A percentile compares a stretch with the other conserved stretches of the same genome.
phyloP scores from a whole-genome alignment of 2,113 vertebrate species.

The Malurus elegans region DNA sequence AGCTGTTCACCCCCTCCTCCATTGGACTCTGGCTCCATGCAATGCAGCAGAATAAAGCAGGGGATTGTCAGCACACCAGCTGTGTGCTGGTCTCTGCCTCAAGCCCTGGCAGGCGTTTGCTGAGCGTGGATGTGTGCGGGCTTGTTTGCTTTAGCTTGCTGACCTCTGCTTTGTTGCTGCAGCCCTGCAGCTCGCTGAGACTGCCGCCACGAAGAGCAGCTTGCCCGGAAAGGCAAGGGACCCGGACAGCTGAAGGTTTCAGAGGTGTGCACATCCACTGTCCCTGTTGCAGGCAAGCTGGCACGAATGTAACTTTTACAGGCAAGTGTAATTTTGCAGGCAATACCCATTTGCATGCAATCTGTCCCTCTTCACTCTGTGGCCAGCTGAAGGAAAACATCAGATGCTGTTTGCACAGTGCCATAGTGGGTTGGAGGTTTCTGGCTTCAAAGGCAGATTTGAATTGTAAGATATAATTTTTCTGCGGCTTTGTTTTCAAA shows the following conservation, averaged over 20 bases:
- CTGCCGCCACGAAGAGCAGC: background rate
- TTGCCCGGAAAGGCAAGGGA: background rate
- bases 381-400: background rate
- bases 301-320: background rate
- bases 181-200: background rate
- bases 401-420: background rate
- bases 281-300: background rate
- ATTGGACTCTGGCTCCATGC: background rate
- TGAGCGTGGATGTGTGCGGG: background rate
- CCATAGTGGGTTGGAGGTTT: background rate
- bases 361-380: background rate
- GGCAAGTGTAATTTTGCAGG: background rate
- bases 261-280: rapidly evolving
- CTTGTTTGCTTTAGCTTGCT: background rate
- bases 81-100: background rate
- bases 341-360: background rate
- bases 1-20: rapidly evolving
- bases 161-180: background rate
- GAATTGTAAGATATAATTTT: background rate
- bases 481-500: slow-evolving; percentile 6
- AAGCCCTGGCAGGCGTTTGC: background rate
- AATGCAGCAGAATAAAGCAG: background rate
- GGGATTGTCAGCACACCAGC: background rate
- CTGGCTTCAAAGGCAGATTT: background rate
- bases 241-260: background rate